A percentile compares a stretch with the other conserved stretches of the same genome.
Evolutionary conservation across 1,140 invertebrate species (phyloP).

Genomic region (Brachystomella parvula): DNA sequence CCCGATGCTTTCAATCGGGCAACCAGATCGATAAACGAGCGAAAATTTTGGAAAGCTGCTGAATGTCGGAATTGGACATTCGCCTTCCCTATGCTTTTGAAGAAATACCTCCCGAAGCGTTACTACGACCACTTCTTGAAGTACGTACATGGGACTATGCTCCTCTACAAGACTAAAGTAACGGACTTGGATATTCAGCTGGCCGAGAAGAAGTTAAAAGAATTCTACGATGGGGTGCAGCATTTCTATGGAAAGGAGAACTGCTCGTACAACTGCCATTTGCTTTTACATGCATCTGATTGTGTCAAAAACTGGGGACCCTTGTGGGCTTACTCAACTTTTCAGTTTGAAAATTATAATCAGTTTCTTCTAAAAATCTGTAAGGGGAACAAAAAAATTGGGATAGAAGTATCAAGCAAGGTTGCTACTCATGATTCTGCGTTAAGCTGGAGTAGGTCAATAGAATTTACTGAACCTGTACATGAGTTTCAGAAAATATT

Average conservation of each 20-base stretch:
- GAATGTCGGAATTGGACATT: constrained; percentile 37
- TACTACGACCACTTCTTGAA: constrained; percentile 35
- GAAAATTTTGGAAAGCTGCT: constrained; percentile 35
- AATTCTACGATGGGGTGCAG: constrained; percentile 5
- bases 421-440: not conserved
- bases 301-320: constrained; percentile 33
- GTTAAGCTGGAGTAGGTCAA: not conserved
- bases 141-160: constrained; percentile 28
- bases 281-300: constrained; percentile 26
- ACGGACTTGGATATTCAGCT: constrained; percentile 19
- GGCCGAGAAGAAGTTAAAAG: constrained; percentile 18
- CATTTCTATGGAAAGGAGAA: constrained; percentile 27
- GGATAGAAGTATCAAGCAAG: not conserved
- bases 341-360: constrained; percentile 37
- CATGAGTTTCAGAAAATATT: not conserved
- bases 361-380: constrained; percentile 7
- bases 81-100: constrained; percentile 35
- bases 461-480: not conserved
- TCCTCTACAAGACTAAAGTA: constrained; percentile 2
- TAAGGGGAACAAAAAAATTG: constrained; percentile 5
- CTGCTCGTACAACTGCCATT: constrained; percentile 34
- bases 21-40: constrained; percentile 25
- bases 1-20: constrained; percentile 34
- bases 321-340: constrained; percentile 35
- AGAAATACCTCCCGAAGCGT: constrained; percentile 21